Evolutionary conservation across 1,140 invertebrate genomes (phyloP).

Genomic region (Philopotamus ludificatus): DNA sequence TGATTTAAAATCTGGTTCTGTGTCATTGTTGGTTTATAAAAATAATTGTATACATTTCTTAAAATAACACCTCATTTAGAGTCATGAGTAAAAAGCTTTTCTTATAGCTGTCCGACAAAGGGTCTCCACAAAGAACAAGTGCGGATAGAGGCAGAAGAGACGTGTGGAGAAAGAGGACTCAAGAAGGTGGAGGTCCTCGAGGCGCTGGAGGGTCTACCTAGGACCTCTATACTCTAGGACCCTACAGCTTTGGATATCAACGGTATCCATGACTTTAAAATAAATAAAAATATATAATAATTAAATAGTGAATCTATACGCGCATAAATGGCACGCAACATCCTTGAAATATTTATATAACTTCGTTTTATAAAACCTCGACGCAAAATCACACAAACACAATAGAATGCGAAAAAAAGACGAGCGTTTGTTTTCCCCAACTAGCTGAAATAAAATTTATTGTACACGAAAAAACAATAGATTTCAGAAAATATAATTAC

Average conservation of each 20-base stretch:
- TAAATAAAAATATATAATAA: conserved; percentile 12
- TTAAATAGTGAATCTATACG: not conserved
- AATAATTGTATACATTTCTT: conserved; percentile 3
- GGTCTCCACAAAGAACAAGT: conserved; percentile 26
- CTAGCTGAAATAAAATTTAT: too few species aligned
- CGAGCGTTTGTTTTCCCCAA: too few species aligned
- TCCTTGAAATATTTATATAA: too few species aligned
- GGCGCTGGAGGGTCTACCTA: conserved; percentile 12
- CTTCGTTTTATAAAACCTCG: too few species aligned
- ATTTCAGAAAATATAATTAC: not conserved
- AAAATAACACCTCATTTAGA: conserved; percentile 16
- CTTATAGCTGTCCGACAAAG: conserved; percentile 31
- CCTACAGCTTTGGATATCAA: conserved; percentile 16
- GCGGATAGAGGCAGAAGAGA: conserved; percentile 4
- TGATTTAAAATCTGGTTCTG: too few species aligned
- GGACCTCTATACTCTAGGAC: too few species aligned
- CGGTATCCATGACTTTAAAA: too few species aligned
- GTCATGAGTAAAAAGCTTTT: conserved; percentile 11
- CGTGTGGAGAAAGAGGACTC: conserved; percentile 22
- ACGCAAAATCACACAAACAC: too few species aligned
- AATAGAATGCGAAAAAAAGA: too few species aligned
- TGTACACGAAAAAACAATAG: too few species aligned
- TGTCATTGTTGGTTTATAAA: too few species aligned
- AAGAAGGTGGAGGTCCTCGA: conserved; percentile 9
- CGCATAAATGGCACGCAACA: not conserved